Evolutionary conservation across 1,140 invertebrate species (phyloP), one percentile per base, ranked within the genome.

Genomic region (Cydia strobilella): DNA sequence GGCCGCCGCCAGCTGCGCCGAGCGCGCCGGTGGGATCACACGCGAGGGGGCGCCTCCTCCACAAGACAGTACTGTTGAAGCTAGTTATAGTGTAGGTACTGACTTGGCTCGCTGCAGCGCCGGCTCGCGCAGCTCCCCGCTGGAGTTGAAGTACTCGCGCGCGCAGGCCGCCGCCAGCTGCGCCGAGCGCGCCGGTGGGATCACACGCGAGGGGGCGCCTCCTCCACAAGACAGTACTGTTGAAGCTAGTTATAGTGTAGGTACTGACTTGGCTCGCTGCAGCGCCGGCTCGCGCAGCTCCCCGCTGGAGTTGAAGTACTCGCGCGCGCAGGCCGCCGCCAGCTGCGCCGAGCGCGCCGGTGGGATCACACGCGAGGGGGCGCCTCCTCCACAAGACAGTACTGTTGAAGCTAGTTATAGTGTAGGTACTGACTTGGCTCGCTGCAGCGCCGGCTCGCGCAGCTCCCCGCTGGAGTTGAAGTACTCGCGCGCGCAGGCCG

Each of bases 131-230:
- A 90, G 79, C 3, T 80, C 80, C 2, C 84, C 86, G 0, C 88
- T 85, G 0, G 90, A 90, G 77, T 91, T 90, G 80, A 89, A 87
- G 78, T 91, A 91, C n/a, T n/a, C n/a, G n/a, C n/a, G n/a, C n/a
- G n/a, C n/a, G n/a, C n/a, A n/a, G n/a, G n/a, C n/a, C n/a, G n/a
- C n/a, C n/a, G n/a, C n/a, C n/a, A n/a, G n/a, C n/a, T n/a, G n/a
- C n/a, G n/a, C n/a, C n/a, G n/a, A n/a, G n/a, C n/a, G n/a, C n/a
- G n/a, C n/a, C n/a, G n/a, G n/a, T n/a, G n/a, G n/a, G n/a, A n/a
- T n/a, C 74, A 90, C 87, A 5, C 35, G 9, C 35, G 35, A 39
- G 35, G 35, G 35, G 9, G 42, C 83, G 2, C 86, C 45, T 5
- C 12, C 45, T 4, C 12, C 45, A 73, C 81, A 82, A 15, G 82